These are phyloP conservation scores for Simalia tracyae DNA, from an alignment of 2,797 vertebrate genomes.

Conservation along the genomic window DNA sequence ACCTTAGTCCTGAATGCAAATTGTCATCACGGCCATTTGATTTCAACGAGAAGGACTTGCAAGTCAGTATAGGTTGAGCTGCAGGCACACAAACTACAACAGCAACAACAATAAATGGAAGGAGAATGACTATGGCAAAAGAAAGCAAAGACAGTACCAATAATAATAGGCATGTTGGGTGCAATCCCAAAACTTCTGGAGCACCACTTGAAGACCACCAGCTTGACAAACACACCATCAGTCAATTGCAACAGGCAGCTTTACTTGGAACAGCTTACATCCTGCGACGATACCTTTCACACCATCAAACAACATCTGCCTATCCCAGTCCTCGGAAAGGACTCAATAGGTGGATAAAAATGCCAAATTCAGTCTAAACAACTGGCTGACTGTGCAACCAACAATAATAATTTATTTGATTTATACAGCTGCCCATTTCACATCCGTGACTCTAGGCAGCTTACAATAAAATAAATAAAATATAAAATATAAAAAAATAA, in stretches of 20 bases:
- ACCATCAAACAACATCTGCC: background rate
- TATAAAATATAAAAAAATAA: background rate
- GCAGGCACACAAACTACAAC: background rate
- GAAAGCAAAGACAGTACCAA: background rate
- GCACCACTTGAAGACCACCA: too few relatives aligned
- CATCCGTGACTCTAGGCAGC: background rate
- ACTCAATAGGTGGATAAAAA: background rate
- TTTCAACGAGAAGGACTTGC: background rate
- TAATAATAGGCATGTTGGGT: too few relatives aligned
- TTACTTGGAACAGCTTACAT: background rate
- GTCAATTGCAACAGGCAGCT: background rate
- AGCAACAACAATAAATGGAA: background rate
- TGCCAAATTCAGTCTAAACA: background rate
- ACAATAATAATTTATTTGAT: background rate
- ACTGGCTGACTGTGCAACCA: background rate
- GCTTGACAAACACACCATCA: background rate
- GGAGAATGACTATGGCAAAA: background rate
- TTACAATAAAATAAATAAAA: background rate
- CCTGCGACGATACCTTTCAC: background rate
- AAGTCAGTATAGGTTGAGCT: background rate
- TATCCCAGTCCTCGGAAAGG: background rate
- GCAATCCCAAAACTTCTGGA: too few relatives aligned
- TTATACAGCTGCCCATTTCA: background rate
- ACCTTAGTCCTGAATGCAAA: background rate
- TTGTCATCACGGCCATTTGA: background rate